Evolutionary conservation across 1,140 invertebrate species (phyloP).

Genomic region (Drosophila santomea): DNA sequence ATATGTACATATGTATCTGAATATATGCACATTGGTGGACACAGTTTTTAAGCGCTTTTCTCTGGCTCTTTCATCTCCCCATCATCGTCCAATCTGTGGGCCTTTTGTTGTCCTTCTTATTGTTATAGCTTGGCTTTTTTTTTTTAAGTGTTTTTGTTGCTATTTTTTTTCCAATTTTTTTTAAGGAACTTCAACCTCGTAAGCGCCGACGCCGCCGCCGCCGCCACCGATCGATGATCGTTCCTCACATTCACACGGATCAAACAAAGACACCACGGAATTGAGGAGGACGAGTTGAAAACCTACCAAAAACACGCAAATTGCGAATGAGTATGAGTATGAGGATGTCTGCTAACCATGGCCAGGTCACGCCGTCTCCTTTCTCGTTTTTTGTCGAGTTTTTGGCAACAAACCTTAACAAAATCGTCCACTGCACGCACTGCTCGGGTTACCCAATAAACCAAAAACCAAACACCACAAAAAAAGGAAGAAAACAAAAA

Average conservation of each 20-base stretch:
- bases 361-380: constrained; percentile 19
- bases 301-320: constrained; percentile 35
- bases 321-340: constrained; percentile 1
- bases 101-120: constrained; percentile 61
- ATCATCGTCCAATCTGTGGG: constrained; percentile 10
- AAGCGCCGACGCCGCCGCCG: constrained; percentile 54
- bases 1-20: constrained; percentile 27
- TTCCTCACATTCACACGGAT: constrained; percentile 13
- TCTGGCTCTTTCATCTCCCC: neutral
- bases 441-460: constrained; percentile 17
- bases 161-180: neutral
- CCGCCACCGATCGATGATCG: constrained; percentile 39
- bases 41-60: constrained; percentile 36
- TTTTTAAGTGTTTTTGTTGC: neutral
- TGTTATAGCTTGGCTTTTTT: constrained; percentile 59
- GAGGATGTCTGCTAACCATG: constrained; percentile 5
- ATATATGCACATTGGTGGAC: constrained; percentile 54
- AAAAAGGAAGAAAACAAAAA: constrained; percentile 1
- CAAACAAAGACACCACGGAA: constrained; percentile 36
- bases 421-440: constrained; percentile 39
- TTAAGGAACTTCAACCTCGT: constrained; percentile 26
- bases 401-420: constrained; percentile 12
- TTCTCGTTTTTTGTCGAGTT: neutral
- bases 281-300: neutral
- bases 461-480: neutral